These are phyloP conservation scores for Kuschelorhynchus macadamiae DNA, from an alignment of 2,888 invertebrate genomes.

Conservation along the genomic window DNA sequence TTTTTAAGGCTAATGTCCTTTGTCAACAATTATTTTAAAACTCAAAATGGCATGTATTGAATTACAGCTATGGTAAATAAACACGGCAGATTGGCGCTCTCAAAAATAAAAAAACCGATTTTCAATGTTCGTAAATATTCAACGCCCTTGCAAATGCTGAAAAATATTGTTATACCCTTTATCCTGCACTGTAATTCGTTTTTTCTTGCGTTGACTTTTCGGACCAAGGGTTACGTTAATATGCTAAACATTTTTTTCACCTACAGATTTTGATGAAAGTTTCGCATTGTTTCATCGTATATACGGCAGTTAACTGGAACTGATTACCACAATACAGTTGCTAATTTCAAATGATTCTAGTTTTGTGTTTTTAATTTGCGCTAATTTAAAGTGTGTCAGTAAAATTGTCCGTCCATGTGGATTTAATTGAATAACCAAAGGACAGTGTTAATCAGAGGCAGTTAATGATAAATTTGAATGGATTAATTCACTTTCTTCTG, in stretches of 20 bases:
- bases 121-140: constrained; percentile 40
- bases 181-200: constrained; percentile 27
- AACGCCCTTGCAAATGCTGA: constrained; percentile 21
- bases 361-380: no score
- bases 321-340: no score
- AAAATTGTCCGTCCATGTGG: no score
- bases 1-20: constrained; percentile 44
- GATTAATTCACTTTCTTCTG: no score
- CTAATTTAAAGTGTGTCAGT: no score
- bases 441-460: no score
- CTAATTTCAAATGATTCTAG: no score
- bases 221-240: constrained; percentile 11
- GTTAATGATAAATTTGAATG: no score
- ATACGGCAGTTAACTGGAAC: no score
- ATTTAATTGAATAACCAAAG: no score
- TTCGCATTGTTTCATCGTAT: constrained; percentile 5
- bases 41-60: constrained; percentile 48
- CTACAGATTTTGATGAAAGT: constrained; percentile 4
- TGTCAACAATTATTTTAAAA: constrained; percentile 49
- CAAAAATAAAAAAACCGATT: constrained; percentile 35
- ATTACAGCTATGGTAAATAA: constrained; percentile 52
- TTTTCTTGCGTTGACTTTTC: constrained; percentile 23
- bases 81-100: constrained; percentile 54
- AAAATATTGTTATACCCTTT: constrained; percentile 36
- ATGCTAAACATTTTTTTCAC: constrained; percentile 14